These are phyloP conservation scores for Drosophila hydei DNA, from an alignment of 1,140 invertebrate genomes.

Conservation along the genomic window DNA sequence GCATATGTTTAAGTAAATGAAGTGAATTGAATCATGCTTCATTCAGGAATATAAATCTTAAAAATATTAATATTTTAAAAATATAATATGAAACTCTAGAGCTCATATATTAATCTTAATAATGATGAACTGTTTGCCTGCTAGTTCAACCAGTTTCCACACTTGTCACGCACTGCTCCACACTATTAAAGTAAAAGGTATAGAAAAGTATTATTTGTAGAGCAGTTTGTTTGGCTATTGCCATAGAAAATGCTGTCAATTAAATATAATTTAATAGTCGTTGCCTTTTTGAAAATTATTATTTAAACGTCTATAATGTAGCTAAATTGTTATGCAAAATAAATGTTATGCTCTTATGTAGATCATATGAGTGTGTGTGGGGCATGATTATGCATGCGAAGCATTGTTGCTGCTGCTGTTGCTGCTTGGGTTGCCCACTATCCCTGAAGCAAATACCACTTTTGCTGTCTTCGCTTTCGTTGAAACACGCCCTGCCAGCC, in stretches of 20 bases:
- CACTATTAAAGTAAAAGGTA: too few relatives aligned
- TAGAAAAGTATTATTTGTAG: too few relatives aligned
- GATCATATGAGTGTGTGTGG: slow-evolving; percentile 8
- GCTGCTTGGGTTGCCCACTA: neutral
- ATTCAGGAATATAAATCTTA: too few relatives aligned
- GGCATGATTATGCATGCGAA: slow-evolving; percentile 22
- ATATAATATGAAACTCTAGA: too few relatives aligned
- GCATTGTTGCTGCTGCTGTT: neutral
- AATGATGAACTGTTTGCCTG: too few relatives aligned
- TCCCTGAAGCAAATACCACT: slow-evolving; percentile 30
- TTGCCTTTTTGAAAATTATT: slow-evolving; percentile 4
- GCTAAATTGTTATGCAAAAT: slow-evolving; percentile 37
- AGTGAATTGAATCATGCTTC: too few relatives aligned
- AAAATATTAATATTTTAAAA: too few relatives aligned
- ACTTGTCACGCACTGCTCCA: too few relatives aligned
- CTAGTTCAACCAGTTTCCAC: too few relatives aligned
- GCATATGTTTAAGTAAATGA: too few relatives aligned
- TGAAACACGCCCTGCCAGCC: slow-evolving; percentile 28
- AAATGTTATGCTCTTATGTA: slow-evolving; percentile 1
- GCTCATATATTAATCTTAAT: too few relatives aligned
- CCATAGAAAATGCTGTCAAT: neutral
- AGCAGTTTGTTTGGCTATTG: neutral
- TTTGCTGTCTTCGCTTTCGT: slow-evolving; percentile 44
- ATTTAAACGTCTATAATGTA: slow-evolving; percentile 7
- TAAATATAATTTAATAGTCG: slow-evolving; percentile 25